Conservation (phyloP, 2,797 vertebrate species). For the Paramormyrops hopkinsi region DNA sequence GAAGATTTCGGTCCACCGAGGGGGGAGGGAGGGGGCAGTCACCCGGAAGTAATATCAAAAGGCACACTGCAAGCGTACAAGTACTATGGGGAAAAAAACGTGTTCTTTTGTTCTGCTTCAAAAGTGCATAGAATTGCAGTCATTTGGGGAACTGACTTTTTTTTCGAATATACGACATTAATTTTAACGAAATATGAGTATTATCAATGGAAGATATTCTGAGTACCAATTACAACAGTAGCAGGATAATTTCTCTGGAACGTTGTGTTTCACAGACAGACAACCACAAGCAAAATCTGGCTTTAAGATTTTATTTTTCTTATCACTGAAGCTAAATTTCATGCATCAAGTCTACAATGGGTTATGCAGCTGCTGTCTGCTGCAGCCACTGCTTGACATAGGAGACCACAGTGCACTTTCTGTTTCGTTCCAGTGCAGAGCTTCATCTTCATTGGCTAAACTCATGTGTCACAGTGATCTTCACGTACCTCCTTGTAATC, state of each 20-base stretch:
- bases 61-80: background rate
- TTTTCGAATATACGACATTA: background rate
- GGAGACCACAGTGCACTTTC: background rate
- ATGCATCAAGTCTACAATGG: conserved; percentile 67
- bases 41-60: background rate
- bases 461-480: background rate
- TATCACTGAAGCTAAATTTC: conserved; percentile 44
- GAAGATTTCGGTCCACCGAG: background rate
- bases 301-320: conserved; percentile 49
- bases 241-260: background rate
- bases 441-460: background rate
- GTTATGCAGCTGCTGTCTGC: conserved; percentile 24
- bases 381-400: background rate
- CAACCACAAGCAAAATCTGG: background rate
- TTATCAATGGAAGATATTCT: background rate
- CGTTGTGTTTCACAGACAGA: background rate
- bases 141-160: background rate
- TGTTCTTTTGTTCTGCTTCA: background rate
- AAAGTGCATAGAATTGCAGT: background rate
- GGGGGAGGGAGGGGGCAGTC: background rate
- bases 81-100: background rate
- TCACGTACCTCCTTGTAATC: background rate
- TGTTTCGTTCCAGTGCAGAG: background rate
- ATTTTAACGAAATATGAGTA: background rate
- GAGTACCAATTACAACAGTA: background rate